Conservation (phyloP, 2,113 vertebrate genomes). For the Mugil cephalus region DNA sequence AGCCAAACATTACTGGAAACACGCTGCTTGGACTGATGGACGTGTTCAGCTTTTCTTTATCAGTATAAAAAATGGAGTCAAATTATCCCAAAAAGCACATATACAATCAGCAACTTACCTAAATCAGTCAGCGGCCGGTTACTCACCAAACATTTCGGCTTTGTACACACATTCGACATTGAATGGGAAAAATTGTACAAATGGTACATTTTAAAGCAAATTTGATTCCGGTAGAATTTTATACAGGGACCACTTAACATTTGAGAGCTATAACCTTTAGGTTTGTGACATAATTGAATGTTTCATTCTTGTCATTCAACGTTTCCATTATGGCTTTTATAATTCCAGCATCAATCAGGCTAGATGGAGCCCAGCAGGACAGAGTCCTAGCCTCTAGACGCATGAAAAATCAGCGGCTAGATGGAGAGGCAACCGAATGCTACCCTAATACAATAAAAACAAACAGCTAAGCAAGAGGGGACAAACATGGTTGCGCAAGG, state of each 20-base stretch:
- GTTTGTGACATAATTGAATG: constrained; percentile 40
- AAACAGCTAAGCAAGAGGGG: neutral
- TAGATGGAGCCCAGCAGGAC: constrained; percentile 40
- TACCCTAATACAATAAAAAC: constrained; percentile 48
- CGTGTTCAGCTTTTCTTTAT: no score
- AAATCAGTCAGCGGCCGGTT: no score
- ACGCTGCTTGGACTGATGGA: no score
- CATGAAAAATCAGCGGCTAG: constrained; percentile 71
- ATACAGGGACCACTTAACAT: constrained; percentile 20
- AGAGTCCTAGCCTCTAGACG: constrained; percentile 46
- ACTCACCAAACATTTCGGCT: neutral
- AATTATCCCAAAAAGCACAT: no score
- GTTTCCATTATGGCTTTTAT: constrained; percentile 44
- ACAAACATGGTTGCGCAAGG: no score
- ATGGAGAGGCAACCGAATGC: constrained; percentile 42
- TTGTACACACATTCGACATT: neutral
- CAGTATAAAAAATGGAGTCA: no score
- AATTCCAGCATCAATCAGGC: constrained; percentile 70
- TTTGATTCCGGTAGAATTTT: neutral
- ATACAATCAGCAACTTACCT: no score
- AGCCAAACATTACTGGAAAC: no score
- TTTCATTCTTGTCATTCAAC: constrained; percentile 17
- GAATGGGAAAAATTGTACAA: neutral
- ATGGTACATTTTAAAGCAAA: neutral
- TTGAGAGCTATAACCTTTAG: constrained; percentile 52